A percentile compares a stretch with the other conserved stretches of the same genome.
phyloP scores from a whole-genome alignment of 2,888 invertebrate species.

The Alentia gelatinosa region DNA sequence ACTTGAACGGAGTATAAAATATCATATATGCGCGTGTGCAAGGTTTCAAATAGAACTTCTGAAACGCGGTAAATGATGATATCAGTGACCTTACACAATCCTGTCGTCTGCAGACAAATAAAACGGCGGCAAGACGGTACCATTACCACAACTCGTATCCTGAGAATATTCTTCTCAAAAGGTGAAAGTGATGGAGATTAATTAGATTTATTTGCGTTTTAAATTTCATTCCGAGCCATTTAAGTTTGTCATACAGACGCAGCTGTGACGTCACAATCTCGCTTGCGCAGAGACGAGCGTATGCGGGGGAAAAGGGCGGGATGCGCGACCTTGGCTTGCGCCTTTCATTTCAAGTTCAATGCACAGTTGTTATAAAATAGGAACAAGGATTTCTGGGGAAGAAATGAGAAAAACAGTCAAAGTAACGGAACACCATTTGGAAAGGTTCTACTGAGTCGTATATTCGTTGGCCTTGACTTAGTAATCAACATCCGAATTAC shows the following conservation, averaged over 20 bases:
- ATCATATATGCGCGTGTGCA: too few species aligned
- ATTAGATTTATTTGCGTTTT: not conserved
- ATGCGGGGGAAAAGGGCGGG: not conserved
- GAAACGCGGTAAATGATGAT: not conserved
- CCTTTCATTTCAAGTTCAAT: not conserved
- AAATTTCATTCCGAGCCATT: not conserved
- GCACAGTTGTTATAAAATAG: not conserved
- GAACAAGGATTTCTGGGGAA: not conserved
- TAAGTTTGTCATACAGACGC: not conserved
- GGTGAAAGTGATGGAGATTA: too few species aligned
- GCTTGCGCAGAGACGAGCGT: conserved; percentile 50
- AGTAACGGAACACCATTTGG: too few species aligned
- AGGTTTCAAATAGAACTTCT: not conserved
- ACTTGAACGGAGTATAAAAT: too few species aligned
- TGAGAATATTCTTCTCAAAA: too few species aligned
- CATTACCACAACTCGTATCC: too few species aligned
- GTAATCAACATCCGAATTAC: too few species aligned
- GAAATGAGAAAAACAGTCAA: too few species aligned
- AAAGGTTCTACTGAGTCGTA: too few species aligned
- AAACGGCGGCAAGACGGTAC: not conserved
- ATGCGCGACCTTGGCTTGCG: conserved; percentile 8
- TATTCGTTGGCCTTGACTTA: too few species aligned
- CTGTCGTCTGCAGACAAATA: not conserved
- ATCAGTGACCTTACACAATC: not conserved
- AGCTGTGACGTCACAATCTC: conserved; percentile 44